phyloP scores from a whole-genome alignment of 2,888 invertebrate species.

The Cabera pusaria region DNA sequence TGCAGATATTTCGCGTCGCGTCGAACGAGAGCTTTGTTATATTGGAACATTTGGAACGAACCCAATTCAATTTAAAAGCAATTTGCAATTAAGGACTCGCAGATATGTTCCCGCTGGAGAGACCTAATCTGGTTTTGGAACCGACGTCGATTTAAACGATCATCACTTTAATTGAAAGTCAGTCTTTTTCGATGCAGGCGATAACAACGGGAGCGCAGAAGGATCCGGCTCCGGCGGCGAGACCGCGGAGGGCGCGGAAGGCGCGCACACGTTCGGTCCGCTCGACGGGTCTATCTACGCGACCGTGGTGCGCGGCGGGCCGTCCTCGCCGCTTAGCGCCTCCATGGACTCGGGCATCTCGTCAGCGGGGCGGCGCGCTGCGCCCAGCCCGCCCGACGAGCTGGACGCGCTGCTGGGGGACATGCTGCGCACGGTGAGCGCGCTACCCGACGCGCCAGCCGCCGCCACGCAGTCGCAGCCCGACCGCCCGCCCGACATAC shows the following conservation, averaged over 20 bases:
- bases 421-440: conserved; percentile 94
- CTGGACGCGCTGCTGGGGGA: conserved; percentile 93
- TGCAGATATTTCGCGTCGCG: conserved; percentile 2
- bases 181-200: conserved; percentile 68
- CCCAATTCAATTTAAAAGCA: conserved; percentile 67
- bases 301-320: conserved; percentile 80
- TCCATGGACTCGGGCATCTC: conserved; percentile 97
- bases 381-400: conserved; percentile 84
- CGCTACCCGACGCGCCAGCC: conserved; percentile 85
- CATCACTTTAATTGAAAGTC: conserved; percentile 15
- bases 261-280: conserved; percentile 90
- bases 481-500: conserved; percentile 85
- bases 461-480: conserved; percentile 70
- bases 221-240: conserved; percentile 74
- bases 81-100: conserved; percentile 58
- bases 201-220: conserved; percentile 79
- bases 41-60: conserved; percentile 63
- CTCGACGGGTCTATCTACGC: conserved; percentile 96
- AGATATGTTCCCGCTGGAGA: conserved; percentile 33
- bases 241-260: conserved; percentile 69
- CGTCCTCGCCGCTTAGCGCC: conserved; percentile 89
- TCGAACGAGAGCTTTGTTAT: conserved; percentile 45
- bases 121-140: neutral
- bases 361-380: conserved; percentile 86
- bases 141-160: conserved; percentile 8